phyloP scores from a whole-genome alignment of 2,888 invertebrate species.

The Lepidocyrtoides sp. region DNA sequence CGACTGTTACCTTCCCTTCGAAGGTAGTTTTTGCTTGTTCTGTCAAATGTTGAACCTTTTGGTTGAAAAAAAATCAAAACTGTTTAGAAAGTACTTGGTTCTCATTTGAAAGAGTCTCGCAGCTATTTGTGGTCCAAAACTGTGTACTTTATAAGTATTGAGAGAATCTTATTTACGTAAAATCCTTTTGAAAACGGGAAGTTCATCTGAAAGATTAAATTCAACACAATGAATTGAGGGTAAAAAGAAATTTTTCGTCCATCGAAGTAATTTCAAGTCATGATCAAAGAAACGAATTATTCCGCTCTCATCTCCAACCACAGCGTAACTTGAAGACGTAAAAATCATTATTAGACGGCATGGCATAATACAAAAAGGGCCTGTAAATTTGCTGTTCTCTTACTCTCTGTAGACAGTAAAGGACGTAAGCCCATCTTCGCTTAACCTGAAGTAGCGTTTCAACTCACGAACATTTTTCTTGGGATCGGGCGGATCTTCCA shows the following conservation, averaged over 20 bases:
- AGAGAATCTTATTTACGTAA: slow-evolving; percentile 79
- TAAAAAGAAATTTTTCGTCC: slow-evolving; percentile 78
- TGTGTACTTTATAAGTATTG: too few relatives aligned
- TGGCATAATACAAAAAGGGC: too few relatives aligned
- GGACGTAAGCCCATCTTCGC: slow-evolving; percentile 79
- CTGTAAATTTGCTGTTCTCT: background rate
- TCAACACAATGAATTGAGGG: slow-evolving; percentile 74
- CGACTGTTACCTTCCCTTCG: slow-evolving; percentile 70
- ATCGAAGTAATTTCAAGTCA: slow-evolving; percentile 82
- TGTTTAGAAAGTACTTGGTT: background rate
- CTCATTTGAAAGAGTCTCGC: too few relatives aligned
- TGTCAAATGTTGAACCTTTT: slow-evolving; percentile 67
- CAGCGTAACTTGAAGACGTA: slow-evolving; percentile 63
- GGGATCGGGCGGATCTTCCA: slow-evolving; percentile 81
- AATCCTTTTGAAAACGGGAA: slow-evolving; percentile 78
- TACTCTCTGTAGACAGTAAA: slow-evolving; percentile 81
- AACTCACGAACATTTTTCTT: slow-evolving; percentile 82
- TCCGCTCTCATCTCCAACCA: slow-evolving; percentile 83
- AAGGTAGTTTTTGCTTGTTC: slow-evolving; percentile 46
- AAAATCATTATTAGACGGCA: too few relatives aligned
- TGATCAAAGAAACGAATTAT: slow-evolving; percentile 82
- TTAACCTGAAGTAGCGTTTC: slow-evolving; percentile 80
- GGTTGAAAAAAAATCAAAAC: background rate
- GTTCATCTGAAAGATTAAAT: slow-evolving; percentile 77
- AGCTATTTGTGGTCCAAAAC: too few relatives aligned